Conservation (phyloP, 2,113 vertebrate genomes). For the Penelope pileata region DNA sequence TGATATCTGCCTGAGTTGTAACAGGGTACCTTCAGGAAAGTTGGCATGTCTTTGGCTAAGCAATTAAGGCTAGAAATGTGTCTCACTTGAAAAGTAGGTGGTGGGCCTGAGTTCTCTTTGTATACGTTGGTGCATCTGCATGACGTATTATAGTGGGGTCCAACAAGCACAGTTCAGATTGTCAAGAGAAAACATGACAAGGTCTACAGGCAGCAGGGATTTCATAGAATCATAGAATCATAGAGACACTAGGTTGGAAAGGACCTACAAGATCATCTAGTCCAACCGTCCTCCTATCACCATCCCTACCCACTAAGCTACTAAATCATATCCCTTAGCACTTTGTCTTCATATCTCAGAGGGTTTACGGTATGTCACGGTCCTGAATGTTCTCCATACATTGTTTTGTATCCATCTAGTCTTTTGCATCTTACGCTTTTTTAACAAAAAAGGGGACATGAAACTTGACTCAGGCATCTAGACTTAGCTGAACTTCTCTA, state of each 20-base stretch:
- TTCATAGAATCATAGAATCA: no score
- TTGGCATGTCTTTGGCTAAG: background rate
- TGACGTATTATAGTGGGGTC: background rate
- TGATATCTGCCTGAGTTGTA: background rate
- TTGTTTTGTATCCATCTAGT: background rate
- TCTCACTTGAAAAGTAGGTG: background rate
- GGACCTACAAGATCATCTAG: no score
- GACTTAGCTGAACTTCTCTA: background rate
- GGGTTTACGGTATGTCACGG: background rate
- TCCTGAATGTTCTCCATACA: background rate
- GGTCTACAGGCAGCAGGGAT: background rate
- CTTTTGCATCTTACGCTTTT: background rate
- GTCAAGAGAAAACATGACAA: background rate
- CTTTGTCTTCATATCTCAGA: background rate
- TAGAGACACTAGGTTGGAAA: no score
- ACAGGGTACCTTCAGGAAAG: background rate
- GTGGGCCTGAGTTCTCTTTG: background rate
- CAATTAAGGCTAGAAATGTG: background rate
- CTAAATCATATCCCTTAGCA: no score
- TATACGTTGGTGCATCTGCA: rapidly evolving
- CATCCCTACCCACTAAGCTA: no score
- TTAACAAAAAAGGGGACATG: background rate
- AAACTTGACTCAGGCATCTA: background rate
- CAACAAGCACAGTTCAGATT: rapidly evolving
- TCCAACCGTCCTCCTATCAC: no score